These are phyloP conservation scores for Prosopocoilus inquinatus DNA, from an alignment of 2,888 invertebrate genomes.

Conservation along the genomic window DNA sequence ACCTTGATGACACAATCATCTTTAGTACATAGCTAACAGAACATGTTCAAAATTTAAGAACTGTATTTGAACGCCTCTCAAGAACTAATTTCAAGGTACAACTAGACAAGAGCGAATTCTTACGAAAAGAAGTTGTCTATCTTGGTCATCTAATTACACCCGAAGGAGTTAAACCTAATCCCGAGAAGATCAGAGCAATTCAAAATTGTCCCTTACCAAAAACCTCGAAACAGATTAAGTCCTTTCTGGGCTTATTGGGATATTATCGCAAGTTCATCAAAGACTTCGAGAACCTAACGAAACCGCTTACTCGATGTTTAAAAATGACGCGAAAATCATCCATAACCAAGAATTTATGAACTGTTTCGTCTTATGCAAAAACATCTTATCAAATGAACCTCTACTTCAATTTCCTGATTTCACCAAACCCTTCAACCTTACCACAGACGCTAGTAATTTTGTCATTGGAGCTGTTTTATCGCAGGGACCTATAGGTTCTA, in stretches of 20 bases:
- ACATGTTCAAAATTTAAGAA: constrained; percentile 28
- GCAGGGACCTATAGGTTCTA: constrained; percentile 24
- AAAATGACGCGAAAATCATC: neutral
- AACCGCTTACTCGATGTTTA: constrained; percentile 1
- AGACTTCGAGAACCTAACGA: constrained; percentile 9
- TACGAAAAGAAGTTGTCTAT: constrained; percentile 10
- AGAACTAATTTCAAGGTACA: constrained; percentile 17
- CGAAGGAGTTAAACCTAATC: constrained; percentile 27
- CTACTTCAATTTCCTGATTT: constrained; percentile 31
- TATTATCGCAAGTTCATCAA: constrained; percentile 13
- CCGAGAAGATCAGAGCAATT: constrained; percentile 26
- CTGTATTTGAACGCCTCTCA: constrained; percentile 27
- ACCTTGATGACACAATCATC: constrained; percentile 33
- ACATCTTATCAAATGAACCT: constrained; percentile 22
- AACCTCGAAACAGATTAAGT: constrained; percentile 28
- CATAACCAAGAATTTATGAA: constrained; percentile 15
- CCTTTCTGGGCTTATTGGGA: constrained; percentile 31
- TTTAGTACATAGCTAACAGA: constrained; percentile 31
- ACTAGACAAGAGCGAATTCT: constrained; percentile 18
- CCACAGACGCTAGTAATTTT: constrained; percentile 27
- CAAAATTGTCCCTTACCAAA: constrained; percentile 23
- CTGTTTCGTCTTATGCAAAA: constrained; percentile 22
- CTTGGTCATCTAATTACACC: constrained; percentile 18
- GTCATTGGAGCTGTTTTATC: constrained; percentile 28
- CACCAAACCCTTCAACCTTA: constrained; percentile 27